Evolutionary conservation across 2,797 vertebrate genomes (phyloP), one percentile per base, ranked within the genome.

Genomic region (Varecia variegata): DNA sequence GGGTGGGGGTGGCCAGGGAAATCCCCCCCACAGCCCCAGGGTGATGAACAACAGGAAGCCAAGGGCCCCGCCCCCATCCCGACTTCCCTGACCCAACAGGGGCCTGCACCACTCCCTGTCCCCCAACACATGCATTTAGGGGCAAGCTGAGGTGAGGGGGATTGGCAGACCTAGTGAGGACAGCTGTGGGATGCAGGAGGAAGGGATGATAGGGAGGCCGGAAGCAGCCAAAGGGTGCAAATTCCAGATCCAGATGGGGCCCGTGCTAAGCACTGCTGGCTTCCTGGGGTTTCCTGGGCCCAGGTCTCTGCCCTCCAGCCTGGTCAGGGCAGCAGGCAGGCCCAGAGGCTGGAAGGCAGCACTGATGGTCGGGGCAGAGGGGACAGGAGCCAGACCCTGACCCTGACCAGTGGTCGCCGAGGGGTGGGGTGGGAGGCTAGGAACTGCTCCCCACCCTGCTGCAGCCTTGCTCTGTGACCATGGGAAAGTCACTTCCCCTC

Each of bases 1-100:
- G 97, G 97, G 97, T 97, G 97, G 97, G 97, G 95, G 96, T 96
- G 97, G 97, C 95, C 96, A 97, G 97, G 97, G 97, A 97, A 98
- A 97, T 97, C 97, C 97, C 97, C 98, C 97, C 98, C 97, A 76
- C 97, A 97, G 92, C 95, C 97, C 97, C 97, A 95, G 91, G 95
- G 96, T 4, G 70, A 92, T 98, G 96, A 97, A 97, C 97, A 98
- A 96, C 97, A 97, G 96, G 97, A 98, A 97, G 83, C 94, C 13
- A 54, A 96, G 88, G 86, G 95, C 96, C 94, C 96, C 94, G 50
- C 97, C 97, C 97, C 97, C 97, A 96, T 97, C 96, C 97, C 97
- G 58, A 95, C 97, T 97, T 97, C 97, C 97, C 97, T 97, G 96
- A 93, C 93, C 32, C 47, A 91, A 88, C 71, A 35, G 67, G 82